Evolutionary conservation across 2,797 vertebrate species (phyloP).

Genomic region (Sciurus carolinensis): DNA sequence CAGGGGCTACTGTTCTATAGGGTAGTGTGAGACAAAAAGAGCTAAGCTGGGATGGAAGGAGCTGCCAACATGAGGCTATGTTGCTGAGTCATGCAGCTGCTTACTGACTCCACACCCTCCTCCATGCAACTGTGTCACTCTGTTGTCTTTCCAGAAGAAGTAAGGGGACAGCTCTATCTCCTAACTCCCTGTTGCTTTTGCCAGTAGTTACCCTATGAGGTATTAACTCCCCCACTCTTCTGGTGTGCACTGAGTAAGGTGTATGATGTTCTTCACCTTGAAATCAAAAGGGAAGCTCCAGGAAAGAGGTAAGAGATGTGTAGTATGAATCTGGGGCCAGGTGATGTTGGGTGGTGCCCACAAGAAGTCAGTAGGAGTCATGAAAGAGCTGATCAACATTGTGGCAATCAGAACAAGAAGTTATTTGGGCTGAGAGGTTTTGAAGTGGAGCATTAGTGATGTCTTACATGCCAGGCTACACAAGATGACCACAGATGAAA

Average conservation of each 20-base stretch:
- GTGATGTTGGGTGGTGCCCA: not conserved
- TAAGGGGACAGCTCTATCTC: not conserved
- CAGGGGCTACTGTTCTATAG: not conserved
- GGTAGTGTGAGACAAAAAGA: not conserved
- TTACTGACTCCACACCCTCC: not conserved
- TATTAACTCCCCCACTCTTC: not conserved
- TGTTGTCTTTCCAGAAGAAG: not conserved
- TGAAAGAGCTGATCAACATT: not conserved
- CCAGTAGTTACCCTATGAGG: not conserved
- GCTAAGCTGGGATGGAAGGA: not conserved
- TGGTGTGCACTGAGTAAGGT: not conserved
- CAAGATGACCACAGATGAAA: not conserved
- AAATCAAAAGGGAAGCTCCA: not conserved
- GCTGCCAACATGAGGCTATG: not conserved
- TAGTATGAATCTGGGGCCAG: not conserved
- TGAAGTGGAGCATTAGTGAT: not conserved
- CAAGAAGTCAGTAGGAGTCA: fast-evolving
- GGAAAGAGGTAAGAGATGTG: not conserved
- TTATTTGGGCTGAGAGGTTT: not conserved
- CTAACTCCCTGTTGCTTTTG: not conserved
- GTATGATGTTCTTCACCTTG: not conserved
- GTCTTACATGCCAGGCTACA: not conserved
- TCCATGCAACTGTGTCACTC: not conserved
- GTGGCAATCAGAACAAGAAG: not conserved
- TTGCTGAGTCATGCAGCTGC: fast-evolving